phyloP scores from a whole-genome alignment of 1,140 invertebrate genomes.

The Lycorma delicatula region DNA sequence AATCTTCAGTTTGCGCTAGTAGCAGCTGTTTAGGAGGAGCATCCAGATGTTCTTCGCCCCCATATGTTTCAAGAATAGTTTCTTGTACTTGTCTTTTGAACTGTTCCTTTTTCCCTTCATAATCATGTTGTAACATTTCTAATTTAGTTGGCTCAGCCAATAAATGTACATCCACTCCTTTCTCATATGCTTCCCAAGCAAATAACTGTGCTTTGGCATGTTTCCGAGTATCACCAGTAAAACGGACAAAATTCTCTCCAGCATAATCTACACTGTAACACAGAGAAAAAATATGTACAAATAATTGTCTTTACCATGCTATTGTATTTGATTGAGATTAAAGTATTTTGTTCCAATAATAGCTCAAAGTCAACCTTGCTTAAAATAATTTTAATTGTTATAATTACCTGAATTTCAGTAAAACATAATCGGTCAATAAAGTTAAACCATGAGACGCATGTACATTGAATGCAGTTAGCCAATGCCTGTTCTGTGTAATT shows the following conservation, averaged over 20 bases:
- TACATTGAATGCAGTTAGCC: no score
- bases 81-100: constrained; percentile 49
- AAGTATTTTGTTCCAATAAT: no score
- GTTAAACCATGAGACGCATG: no score
- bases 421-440: no score
- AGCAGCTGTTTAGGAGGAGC: constrained; percentile 76
- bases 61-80: constrained; percentile 77
- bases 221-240: constrained; percentile 83
- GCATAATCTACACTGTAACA: constrained; percentile 67
- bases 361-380: no score
- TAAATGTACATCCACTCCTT: constrained; percentile 91
- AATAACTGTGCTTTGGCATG: constrained; percentile 91
- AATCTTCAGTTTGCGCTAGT: constrained; percentile 91
- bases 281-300: constrained; percentile 15
- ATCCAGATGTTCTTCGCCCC: constrained; percentile 85
- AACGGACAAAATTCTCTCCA: constrained; percentile 94
- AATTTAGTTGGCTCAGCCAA: constrained; percentile 96
- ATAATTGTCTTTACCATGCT: not conserved
- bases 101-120: constrained; percentile 69
- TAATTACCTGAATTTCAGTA: no score
- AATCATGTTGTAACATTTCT: constrained; percentile 84
- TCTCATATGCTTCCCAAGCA: constrained; percentile 94
- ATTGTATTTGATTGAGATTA: no score
- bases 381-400: no score
- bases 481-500: no score